Base-by-base conservation (phyloP, 37 sponge, comb jelly and placozoan genomes). In the Aplysina aerophoba region DNA sequence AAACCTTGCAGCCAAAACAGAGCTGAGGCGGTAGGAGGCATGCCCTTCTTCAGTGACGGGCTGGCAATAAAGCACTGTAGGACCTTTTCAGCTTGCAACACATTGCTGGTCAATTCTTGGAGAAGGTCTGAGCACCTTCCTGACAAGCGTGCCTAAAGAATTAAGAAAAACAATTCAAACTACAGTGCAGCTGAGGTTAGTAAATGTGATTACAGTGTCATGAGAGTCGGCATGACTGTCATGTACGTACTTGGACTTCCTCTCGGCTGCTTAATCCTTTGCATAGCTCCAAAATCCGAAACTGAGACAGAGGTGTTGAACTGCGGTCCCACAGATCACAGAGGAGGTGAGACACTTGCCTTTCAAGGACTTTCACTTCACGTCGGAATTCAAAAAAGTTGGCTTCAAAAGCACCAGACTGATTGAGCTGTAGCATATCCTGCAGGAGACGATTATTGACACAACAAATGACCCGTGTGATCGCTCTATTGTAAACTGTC, bases 321-420 rank as follows among this genome's bases (percentile, higher is more conserved):
- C 93, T 79, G 12, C 63, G 34, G 16, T 87, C 86, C 74, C 93
- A 89, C 14, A 69, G 64, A 1, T 53, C 79, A 28, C 68, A 74
- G 25, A 96, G 85, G 19, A 83, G 81, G 17, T 31, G 68, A 15
- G 83, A 68, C 63, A 91, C 59, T 61, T 80, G 88, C 33, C 41
- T 17, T 83, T 96, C 96, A 74, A 93, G 73, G 14, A 30, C 28
- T 55, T 83, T 85, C n/a, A 93, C 85, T 30, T 64, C 83, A 30
- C 74, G 74, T 19, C 96, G 88, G 66, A 95, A 95, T 33, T 60
- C 79, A 68, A 92, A 95, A 92, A 95, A 95, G 34, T 82, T 84
- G 79, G 69, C 74, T 58, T 95, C 96, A 88, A 95, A 94, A 14
- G 56, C 55, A 69, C 77, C 85, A 75, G 53, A 41, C 21, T 87